Evolutionary conservation across 2,888 invertebrate genomes (phyloP).

Genomic region (Acleris sparsana): DNA sequence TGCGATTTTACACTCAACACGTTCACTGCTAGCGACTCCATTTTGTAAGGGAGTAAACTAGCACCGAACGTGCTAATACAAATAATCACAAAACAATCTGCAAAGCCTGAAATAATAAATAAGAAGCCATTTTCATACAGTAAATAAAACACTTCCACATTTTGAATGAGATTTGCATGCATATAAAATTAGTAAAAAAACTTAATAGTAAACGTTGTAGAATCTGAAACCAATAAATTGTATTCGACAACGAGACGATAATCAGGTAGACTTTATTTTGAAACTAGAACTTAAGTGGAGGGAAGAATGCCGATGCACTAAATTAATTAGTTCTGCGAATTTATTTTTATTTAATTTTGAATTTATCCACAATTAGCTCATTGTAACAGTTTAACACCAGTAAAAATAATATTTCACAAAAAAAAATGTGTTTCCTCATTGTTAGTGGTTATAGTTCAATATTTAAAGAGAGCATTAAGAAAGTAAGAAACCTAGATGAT

Average conservation of each 20-base stretch:
- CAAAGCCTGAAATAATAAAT: slow-evolving; percentile 77
- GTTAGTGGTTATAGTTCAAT: too few relatives aligned
- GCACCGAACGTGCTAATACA: slow-evolving; percentile 3
- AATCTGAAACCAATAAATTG: slow-evolving; percentile 19
- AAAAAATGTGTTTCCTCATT: too few relatives aligned
- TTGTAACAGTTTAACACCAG: too few relatives aligned
- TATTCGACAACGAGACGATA: slow-evolving; percentile 4
- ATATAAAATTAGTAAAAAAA: slow-evolving; percentile 39
- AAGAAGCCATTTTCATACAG: slow-evolving; percentile 62
- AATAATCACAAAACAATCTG: slow-evolving; percentile 47
- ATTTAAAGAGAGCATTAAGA: too few relatives aligned
- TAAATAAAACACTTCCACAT: slow-evolving; percentile 28
- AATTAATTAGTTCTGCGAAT: too few relatives aligned
- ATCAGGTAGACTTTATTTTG: neutral
- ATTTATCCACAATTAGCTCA: too few relatives aligned
- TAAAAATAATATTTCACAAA: too few relatives aligned
- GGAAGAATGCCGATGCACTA: too few relatives aligned
- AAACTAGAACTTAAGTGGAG: too few relatives aligned
- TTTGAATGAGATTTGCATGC: slow-evolving; percentile 49
- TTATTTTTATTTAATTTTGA: too few relatives aligned
- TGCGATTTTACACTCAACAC: slow-evolving; percentile 13
- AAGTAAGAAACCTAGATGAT: too few relatives aligned
- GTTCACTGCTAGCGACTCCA: neutral
- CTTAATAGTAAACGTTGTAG: slow-evolving; percentile 39
- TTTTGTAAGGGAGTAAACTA: too few relatives aligned